phyloP scores from a whole-genome alignment of 1,140 invertebrate species.

The Leptopilina clavipes region DNA sequence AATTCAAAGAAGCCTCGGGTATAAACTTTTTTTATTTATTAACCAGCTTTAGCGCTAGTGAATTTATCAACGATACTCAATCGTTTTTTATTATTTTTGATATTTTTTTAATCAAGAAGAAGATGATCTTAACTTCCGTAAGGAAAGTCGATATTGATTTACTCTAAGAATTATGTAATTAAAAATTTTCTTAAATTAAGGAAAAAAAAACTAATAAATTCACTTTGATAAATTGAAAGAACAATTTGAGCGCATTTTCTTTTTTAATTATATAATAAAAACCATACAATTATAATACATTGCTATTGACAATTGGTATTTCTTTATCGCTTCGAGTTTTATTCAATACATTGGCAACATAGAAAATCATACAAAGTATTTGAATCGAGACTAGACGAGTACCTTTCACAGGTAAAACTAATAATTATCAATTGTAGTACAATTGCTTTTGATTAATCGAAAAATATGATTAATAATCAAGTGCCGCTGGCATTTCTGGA shows the following conservation, averaged over 20 bases:
- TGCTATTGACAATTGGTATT: constrained; percentile 30
- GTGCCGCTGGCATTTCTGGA: not conserved
- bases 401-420: constrained; percentile 43
- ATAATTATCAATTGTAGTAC: constrained; percentile 37
- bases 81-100: constrained; percentile 6
- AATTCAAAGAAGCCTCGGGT: constrained; percentile 64
- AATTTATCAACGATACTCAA: constrained; percentile 14
- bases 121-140: constrained; percentile 37
- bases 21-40: constrained; percentile 46
- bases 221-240: constrained; percentile 3
- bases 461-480: constrained; percentile 28
- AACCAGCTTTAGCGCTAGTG: not conserved
- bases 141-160: constrained; percentile 8
- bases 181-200: constrained; percentile 28
- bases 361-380: constrained; percentile 47
- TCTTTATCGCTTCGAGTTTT: constrained; percentile 25
- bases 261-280: constrained; percentile 35
- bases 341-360: constrained; percentile 37
- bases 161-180: not conserved
- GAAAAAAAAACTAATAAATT: constrained; percentile 10
- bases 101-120: constrained; percentile 39
- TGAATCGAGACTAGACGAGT: constrained; percentile 46
- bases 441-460: constrained; percentile 29
- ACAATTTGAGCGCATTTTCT: constrained; percentile 9
- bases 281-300: constrained; percentile 29